Conservation (phyloP, 1,140 invertebrate genomes). For the Lepidurus couesii region DNA sequence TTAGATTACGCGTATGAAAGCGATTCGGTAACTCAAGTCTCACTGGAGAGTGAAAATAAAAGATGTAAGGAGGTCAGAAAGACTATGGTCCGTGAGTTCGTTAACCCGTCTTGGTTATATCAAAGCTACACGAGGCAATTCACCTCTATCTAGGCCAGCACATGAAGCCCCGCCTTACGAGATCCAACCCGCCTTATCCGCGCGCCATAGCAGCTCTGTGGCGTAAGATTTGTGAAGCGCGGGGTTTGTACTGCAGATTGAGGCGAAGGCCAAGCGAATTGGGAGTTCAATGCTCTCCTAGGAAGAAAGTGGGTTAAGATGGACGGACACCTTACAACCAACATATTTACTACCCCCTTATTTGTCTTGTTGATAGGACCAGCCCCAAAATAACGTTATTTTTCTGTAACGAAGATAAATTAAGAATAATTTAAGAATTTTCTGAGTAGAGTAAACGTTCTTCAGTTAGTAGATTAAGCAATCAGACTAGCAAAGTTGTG, state of each 20-base stretch:
- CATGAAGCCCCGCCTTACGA: neutral
- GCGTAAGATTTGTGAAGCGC: conserved; percentile 1
- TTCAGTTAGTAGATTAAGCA: neutral
- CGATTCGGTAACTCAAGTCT: neutral
- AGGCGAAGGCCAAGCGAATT: conserved; percentile 20
- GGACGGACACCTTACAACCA: neutral
- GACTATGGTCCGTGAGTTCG: neutral
- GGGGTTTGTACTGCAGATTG: neutral
- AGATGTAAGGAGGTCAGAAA: conserved; percentile 13
- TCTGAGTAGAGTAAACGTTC: too few species aligned
- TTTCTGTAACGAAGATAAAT: too few species aligned
- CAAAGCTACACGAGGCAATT: neutral
- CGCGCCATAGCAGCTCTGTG: neutral
- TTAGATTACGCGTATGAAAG: too few species aligned
- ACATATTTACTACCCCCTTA: neutral
- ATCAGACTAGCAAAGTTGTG: neutral
- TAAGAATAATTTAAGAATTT: too few species aligned
- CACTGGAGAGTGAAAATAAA: neutral
- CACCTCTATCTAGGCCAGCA: conserved; percentile 5
- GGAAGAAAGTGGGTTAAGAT: conserved; percentile 16
- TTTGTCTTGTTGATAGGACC: too few species aligned
- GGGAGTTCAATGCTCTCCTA: conserved; percentile 2
- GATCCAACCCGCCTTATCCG: neutral
- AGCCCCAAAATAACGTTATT: too few species aligned
- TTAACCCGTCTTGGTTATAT: conserved; percentile 2